Evolutionary conservation across 2,797 vertebrate species (phyloP), one percentile per base, ranked within the genome.

Genomic region (Lateolabrax maculatus): DNA sequence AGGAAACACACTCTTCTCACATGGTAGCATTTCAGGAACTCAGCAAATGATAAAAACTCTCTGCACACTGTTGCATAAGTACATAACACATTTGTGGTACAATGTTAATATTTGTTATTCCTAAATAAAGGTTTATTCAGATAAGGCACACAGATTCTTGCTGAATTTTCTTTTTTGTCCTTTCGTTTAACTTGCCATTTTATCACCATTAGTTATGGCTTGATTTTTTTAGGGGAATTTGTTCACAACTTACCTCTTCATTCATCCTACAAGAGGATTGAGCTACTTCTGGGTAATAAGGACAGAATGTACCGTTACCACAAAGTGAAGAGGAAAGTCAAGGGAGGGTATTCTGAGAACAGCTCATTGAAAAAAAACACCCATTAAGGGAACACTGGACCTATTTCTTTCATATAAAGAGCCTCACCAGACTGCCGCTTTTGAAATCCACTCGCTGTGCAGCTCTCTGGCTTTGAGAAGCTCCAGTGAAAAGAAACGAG

Each of bases 361-460:
- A 37, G 56, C 60, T 56, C 74, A 80, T 19, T 70, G 44, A 70
- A 66, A 81, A 71, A 73, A 77, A 36, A 36, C 21, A 31, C 13
- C 66, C 62, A 52, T 77, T 72, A 61, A 72, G 44, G 48, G 58
- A 85, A 80, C 67, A 78, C 43, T 66, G 57, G 58, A 73, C 75
- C 55, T 75, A 27, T 77, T 80, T 84, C 53, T 83, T 85, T 87
- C 57, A 80, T 65, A 70, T 83, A 39, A 75, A 81, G 71, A 72
- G 68, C 55, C 71, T 65, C 64, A 63, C 80, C 58, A 64, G 71
- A 71, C 63, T 4, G 31, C 29, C 2, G n/a, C 83, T 79, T 87
- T 90, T 83, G 67, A 83, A 79, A 87, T 48, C 39, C 75, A 67
- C 63, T 87, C 79, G 81, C 44, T 78, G 81, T 89, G 83, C 57